A percentile compares a stretch with the other conserved stretches of the same genome.
Evolutionary conservation across 2,888 invertebrate species (phyloP).

Genomic region (Sesia apiformis): DNA sequence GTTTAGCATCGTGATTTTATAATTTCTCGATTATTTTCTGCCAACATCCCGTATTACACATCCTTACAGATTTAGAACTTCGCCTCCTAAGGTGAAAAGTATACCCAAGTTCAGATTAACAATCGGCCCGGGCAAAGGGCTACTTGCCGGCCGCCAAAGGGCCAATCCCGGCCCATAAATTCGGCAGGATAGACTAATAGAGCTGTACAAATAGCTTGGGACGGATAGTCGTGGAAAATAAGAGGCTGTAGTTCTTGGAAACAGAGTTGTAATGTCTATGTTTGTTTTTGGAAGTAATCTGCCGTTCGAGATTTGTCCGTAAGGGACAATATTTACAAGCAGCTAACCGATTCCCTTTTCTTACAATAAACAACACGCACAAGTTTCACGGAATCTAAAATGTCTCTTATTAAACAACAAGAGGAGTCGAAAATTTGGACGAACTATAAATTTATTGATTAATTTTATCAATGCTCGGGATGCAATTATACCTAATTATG

Average conservation of each 20-base stretch:
- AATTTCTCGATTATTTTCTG: not conserved
- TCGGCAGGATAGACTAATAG: conserved; percentile 22
- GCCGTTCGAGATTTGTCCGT: not conserved
- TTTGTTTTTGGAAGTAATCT: not conserved
- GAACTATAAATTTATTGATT: too few species aligned
- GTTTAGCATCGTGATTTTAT: too few species aligned
- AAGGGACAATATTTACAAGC: too few species aligned
- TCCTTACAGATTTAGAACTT: conserved; percentile 38
- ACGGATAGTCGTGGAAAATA: not conserved
- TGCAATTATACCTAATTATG: too few species aligned
- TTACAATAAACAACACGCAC: too few species aligned
- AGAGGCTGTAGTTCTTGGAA: not conserved
- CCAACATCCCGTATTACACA: conserved; percentile 29
- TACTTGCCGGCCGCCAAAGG: conserved; percentile 25
- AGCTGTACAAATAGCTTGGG: not conserved
- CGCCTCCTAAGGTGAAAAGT: conserved; percentile 54
- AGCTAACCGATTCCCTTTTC: too few species aligned
- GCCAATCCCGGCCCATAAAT: conserved; percentile 35
- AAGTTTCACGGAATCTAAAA: too few species aligned
- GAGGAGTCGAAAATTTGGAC: too few species aligned
- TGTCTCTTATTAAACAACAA: too few species aligned
- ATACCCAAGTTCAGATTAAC: conserved; percentile 65
- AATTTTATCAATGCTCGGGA: too few species aligned
- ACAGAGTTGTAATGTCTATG: not conserved
- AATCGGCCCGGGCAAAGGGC: conserved; percentile 44